These are phyloP conservation scores for Brotogeris chrysoptera DNA, from an alignment of 2,797 vertebrate genomes.

Conservation along the genomic window DNA sequence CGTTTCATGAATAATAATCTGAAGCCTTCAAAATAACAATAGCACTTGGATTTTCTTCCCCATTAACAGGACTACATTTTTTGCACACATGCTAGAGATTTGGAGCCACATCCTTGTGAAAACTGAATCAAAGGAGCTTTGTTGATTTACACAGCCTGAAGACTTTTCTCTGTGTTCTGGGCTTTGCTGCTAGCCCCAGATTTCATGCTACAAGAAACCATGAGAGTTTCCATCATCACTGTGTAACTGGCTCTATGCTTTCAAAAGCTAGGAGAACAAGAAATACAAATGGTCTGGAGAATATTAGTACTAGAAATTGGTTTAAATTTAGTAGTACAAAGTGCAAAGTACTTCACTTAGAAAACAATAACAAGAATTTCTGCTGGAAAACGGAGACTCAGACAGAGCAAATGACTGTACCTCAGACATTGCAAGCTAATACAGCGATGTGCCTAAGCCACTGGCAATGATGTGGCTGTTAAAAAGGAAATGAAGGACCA, in stretches of 20 bases:
- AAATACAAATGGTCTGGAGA: constrained; percentile 25
- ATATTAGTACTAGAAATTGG: constrained; percentile 6
- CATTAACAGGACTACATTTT: constrained; percentile 48
- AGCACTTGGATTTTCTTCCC: constrained; percentile 35
- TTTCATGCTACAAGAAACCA: constrained; percentile 48
- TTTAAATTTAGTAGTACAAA: constrained; percentile 43
- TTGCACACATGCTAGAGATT: constrained; percentile 33
- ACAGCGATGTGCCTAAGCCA: background rate
- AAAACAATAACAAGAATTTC: constrained; percentile 32
- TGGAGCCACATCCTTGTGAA: constrained; percentile 41
- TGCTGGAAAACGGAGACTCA: background rate
- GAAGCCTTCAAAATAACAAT: constrained; percentile 20
- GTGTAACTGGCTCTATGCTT: background rate
- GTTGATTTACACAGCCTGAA: constrained; percentile 56
- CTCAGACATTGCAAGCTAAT: background rate
- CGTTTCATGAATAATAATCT: constrained; percentile 43
- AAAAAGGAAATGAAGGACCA: background rate
- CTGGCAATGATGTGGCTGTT: background rate
- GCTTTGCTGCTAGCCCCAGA: background rate
- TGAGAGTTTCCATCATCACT: background rate
- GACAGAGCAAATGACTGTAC: background rate
- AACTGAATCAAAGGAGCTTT: constrained; percentile 61
- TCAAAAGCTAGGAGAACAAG: background rate
- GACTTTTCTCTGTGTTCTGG: constrained; percentile 48
- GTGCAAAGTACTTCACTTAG: constrained; percentile 11